These are phyloP conservation scores for Ochropleura plecta DNA, from an alignment of 2,888 invertebrate genomes.

Conservation along the genomic window DNA sequence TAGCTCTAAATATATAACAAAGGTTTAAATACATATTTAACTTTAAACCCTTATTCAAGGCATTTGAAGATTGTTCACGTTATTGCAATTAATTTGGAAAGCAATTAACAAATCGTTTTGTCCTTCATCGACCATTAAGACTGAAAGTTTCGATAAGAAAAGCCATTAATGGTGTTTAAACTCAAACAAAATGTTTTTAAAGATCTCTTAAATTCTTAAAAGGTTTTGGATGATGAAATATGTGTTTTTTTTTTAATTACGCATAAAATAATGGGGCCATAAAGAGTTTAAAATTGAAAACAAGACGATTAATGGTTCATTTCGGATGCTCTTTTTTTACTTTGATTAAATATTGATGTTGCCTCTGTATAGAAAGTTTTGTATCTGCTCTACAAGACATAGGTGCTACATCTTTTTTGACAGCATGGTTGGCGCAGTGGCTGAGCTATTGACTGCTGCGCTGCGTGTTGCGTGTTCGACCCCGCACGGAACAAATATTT, in stretches of 20 bases:
- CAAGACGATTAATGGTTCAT: neutral
- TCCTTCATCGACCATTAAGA: slow-evolving; percentile 57
- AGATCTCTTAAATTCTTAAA: slow-evolving; percentile 28
- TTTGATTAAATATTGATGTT: neutral
- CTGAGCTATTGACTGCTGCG: no score
- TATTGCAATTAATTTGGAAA: slow-evolving; percentile 58
- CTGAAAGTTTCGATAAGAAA: slow-evolving; percentile 43
- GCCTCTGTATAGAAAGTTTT: neutral
- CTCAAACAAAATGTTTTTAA: slow-evolving; percentile 45
- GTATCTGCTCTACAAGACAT: neutral
- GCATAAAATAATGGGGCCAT: neutral
- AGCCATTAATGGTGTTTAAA: slow-evolving; percentile 41
- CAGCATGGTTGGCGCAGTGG: no score
- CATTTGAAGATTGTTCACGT: slow-evolving; percentile 31
- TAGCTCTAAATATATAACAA: no score
- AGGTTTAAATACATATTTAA: no score
- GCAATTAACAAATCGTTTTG: slow-evolving; percentile 59
- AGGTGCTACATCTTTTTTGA: neutral
- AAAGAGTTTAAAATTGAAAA: neutral
- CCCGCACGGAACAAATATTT: no score
- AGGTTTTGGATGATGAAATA: slow-evolving; percentile 25
- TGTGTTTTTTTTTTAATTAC: neutral
- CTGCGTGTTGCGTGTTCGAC: no score
- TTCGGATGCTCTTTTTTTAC: neutral
- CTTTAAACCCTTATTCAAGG: slow-evolving; percentile 8